These are phyloP conservation scores for Drosophila antonietae DNA, from an alignment of 2,888 invertebrate species.

Conservation along the genomic window DNA sequence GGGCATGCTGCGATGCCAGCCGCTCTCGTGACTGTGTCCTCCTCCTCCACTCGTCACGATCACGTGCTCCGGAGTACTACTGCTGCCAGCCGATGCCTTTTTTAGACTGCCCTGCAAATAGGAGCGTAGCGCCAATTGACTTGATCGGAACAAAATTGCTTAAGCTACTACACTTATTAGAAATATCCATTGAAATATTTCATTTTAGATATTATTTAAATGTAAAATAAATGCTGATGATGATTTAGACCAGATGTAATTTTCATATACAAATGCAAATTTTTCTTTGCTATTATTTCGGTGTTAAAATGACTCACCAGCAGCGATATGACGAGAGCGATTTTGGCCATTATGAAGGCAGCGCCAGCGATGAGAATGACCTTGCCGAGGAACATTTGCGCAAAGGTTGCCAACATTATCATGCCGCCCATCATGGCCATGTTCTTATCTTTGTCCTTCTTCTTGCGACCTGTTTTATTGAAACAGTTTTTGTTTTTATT, in stretches of 20 bases:
- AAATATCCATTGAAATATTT: too few species aligned
- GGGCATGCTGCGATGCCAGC: conserved; percentile 85
- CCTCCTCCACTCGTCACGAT: conserved; percentile 85
- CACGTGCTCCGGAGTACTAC: conserved; percentile 85
- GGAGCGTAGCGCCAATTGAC: conserved; percentile 50
- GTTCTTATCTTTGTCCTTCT: conserved; percentile 85
- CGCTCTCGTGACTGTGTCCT: conserved; percentile 78
- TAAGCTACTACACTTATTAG: not conserved
- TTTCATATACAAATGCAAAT: not conserved
- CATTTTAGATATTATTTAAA: too few species aligned
- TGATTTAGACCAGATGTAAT: too few species aligned
- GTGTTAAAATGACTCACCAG: conserved; percentile 83
- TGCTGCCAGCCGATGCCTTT: conserved; percentile 86
- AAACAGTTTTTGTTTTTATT: conserved; percentile 73
- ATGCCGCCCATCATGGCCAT: conserved; percentile 87
- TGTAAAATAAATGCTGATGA: too few species aligned
- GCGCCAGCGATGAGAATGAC: conserved; percentile 89
- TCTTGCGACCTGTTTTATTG: conserved; percentile 86
- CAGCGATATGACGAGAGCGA: conserved; percentile 87
- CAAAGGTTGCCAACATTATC: conserved; percentile 88
- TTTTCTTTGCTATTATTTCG: not conserved
- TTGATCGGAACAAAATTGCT: conserved; percentile 6
- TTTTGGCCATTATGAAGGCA: conserved; percentile 88
- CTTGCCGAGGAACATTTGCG: conserved; percentile 89
- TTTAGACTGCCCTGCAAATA: conserved; percentile 87